Conservation (phyloP, 2,113 vertebrate species). For the Formicarius rufipectus region DNA sequence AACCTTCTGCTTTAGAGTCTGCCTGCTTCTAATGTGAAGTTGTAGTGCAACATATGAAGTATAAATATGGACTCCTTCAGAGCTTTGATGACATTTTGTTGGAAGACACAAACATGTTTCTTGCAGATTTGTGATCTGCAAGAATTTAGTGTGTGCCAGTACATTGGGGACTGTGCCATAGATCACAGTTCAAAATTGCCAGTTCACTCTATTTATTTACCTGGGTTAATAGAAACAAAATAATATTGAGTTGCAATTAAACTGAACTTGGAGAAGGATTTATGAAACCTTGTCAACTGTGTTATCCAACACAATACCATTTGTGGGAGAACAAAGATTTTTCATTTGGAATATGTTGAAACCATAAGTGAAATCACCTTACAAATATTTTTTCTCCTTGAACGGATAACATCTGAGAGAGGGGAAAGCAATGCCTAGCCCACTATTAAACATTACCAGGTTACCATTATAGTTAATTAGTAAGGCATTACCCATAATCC, state of each 20-base stretch:
- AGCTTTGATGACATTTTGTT: conserved; percentile 69
- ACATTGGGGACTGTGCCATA: conserved; percentile 38
- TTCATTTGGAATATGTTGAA: conserved; percentile 62
- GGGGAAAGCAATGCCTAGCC: conserved; percentile 21
- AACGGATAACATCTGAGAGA: conserved; percentile 60
- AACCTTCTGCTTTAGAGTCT: conserved; percentile 20
- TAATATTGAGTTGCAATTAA: conserved; percentile 55
- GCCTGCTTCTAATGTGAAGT: conserved; percentile 31
- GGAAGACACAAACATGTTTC: conserved; percentile 50
- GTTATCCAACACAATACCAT: conserved; percentile 57
- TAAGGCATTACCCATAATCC: conserved; percentile 26
- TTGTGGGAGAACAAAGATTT: conserved; percentile 45
- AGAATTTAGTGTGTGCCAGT: conserved; percentile 56
- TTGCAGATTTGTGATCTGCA: conserved; percentile 74
- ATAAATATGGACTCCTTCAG: conserved; percentile 63
- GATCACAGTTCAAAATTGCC: conserved; percentile 60
- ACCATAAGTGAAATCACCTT: conserved; percentile 60
- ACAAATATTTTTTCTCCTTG: conserved; percentile 61
- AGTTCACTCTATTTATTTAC: conserved; percentile 63
- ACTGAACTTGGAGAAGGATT: conserved; percentile 53
- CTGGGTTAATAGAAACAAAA: conserved; percentile 63
- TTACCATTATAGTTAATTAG: conserved; percentile 45
- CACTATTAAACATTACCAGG: conserved; percentile 40
- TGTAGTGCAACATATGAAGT: background rate
- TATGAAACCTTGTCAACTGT: conserved; percentile 55